phyloP scores from a whole-genome alignment of 2,113 vertebrate species.

The Anseranas semipalmata region DNA sequence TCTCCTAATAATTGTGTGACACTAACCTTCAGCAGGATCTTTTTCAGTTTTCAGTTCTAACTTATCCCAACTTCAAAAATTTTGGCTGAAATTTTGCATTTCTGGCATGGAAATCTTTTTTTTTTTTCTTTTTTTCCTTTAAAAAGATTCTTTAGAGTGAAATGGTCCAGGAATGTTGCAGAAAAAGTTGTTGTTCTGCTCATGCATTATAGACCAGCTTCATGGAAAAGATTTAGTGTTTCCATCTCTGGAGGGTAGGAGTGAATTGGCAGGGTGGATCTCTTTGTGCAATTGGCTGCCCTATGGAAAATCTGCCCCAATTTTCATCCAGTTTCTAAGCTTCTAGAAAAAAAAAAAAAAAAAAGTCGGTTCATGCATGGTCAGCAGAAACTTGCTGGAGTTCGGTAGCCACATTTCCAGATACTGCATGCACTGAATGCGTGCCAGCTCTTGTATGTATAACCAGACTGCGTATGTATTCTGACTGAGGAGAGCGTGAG shows the following conservation, averaged over 20 bases:
- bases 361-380: not conserved
- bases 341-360: not conserved
- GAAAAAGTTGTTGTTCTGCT: not conserved
- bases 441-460: not conserved
- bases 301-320: not conserved
- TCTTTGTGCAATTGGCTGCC: not conserved
- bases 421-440: not conserved
- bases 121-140: not conserved
- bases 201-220: not conserved
- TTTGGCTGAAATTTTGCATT: constrained; percentile 15
- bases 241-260: not conserved
- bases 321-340: not conserved
- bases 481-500: not conserved
- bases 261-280: not conserved
- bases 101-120: not conserved
- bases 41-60: not conserved
- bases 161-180: not conserved
- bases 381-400: not conserved
- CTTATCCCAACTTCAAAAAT: not conserved
- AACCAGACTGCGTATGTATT: not conserved
- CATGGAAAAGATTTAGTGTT: not conserved
- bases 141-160: not conserved
- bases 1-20: constrained; percentile 3
- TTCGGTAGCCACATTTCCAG: not conserved
- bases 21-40: not conserved